These are phyloP conservation scores for Hartigia nigra DNA, from an alignment of 2,888 invertebrate genomes.

Conservation along the genomic window DNA sequence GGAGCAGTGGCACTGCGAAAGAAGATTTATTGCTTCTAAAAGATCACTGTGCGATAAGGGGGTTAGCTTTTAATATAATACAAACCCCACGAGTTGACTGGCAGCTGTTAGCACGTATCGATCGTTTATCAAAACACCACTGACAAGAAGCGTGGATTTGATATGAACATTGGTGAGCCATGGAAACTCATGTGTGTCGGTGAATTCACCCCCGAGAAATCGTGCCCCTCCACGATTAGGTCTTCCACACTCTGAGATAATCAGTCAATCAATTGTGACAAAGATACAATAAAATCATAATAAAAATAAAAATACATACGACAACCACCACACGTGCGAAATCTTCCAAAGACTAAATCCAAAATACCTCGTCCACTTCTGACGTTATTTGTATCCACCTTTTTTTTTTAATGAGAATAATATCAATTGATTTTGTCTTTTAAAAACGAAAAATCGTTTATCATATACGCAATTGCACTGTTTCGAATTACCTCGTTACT, in stretches of 20 bases:
- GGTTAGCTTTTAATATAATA: neutral
- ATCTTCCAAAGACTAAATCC: slow-evolving; percentile 53
- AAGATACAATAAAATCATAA: neutral
- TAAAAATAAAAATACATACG: slow-evolving; percentile 41
- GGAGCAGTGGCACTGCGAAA: slow-evolving; percentile 46
- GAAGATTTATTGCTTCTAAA: neutral
- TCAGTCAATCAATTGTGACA: neutral
- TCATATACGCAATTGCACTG: neutral
- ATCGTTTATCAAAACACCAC: slow-evolving; percentile 71
- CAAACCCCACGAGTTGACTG: slow-evolving; percentile 67
- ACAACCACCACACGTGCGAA: slow-evolving; percentile 55
- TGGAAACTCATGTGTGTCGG: slow-evolving; percentile 69
- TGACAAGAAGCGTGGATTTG: slow-evolving; percentile 56
- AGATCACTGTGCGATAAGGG: neutral
- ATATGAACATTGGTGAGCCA: slow-evolving; percentile 69
- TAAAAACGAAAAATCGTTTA: neutral
- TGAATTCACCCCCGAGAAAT: slow-evolving; percentile 67
- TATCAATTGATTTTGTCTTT: slow-evolving; percentile 9
- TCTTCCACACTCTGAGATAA: slow-evolving; percentile 65
- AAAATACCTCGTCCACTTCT: slow-evolving; percentile 49
- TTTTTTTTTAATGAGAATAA: neutral
- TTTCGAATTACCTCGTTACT: neutral
- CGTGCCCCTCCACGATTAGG: slow-evolving; percentile 64
- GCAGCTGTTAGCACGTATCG: slow-evolving; percentile 71
- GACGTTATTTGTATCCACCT: slow-evolving; percentile 8